Base-by-base conservation (phyloP, 2,797 vertebrate species). In the Argya squamiceps region DNA sequence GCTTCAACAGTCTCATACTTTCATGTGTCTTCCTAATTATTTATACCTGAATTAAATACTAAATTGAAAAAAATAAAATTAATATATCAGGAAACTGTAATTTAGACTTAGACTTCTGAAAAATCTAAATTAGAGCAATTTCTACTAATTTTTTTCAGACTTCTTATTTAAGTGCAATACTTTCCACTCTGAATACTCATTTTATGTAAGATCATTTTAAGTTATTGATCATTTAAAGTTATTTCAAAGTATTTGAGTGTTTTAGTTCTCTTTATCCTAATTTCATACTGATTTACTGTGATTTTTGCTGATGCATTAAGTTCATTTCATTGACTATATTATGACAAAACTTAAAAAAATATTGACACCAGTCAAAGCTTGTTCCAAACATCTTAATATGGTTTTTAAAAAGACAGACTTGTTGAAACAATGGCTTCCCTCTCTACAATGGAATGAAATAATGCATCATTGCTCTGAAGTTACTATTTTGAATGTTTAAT, bases 261-360 rank as follows among this genome's bases (percentile, higher is more conserved):
- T 97, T 95, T 96, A 94, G 95, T 92, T 53, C 4, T 81, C 39
- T 91, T 92, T 74, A 60, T 68, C 74, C 17, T 93, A 92, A 83
- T 93, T 94, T 94, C 34, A 70, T 50, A 55, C 21, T 84, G 47
- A 87, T 88, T 82, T 92, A 84, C 36, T 90, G 13, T 65, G 79
- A 75, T 83, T 92, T 34, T 21, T 92, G 39, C 23, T 83, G 64
- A 89, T 83, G 9, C 34, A 83, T 91, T 96, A 95, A 89, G 56
- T 47, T 94, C 2, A 69, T 93, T 94, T 91, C 62, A 95, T 93
- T 2, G 44, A 96, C 18, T 88, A 80, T 58, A 58, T 74, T 71
- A 75, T 15, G 47, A 58, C 7, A 81, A 64, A 92, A 46, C 23
- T 86, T 29, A 16, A 16, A 60, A 92, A 62, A 63, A 52, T 47